Percentiles rank a stretch among this genome's conserved stretches.
Evolutionary conservation across 1,140 invertebrate genomes (phyloP).

Genomic region (Hirudo medicinalis): DNA sequence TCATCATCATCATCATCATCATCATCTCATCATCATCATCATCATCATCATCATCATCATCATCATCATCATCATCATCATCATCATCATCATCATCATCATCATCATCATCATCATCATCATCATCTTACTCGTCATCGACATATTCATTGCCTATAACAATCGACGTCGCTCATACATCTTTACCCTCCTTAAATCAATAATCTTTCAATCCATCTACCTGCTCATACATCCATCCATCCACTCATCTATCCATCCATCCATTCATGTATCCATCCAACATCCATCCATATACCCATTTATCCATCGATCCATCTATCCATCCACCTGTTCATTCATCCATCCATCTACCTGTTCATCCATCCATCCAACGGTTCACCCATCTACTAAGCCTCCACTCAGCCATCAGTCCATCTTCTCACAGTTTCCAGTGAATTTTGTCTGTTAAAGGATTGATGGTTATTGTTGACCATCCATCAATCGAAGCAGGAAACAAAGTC

Average conservation of each 20-base stretch:
- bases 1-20: neutral
- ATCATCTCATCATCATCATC: neutral
- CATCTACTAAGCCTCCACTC: neutral
- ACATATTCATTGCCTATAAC: neutral
- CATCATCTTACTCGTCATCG: neutral
- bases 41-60: neutral
- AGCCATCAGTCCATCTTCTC: neutral
- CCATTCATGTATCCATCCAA: neutral
- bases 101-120: constrained; percentile 6
- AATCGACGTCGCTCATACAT: too few relatives aligned
- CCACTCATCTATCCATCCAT: neutral
- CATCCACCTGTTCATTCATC: neutral
- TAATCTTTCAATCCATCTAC: neutral
- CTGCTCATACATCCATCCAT: neutral
- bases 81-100: constrained; percentile 1
- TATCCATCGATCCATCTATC: neutral
- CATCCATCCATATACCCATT: neutral
- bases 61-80: neutral
- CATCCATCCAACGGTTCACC: neutral
- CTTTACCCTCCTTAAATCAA: too few relatives aligned
- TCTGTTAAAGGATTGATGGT: neutral
- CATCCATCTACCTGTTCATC: neutral
- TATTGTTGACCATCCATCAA: neutral
- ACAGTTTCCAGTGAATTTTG: neutral
- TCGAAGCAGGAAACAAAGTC: too few relatives aligned